phyloP scores from a whole-genome alignment of 1,140 invertebrate species.

The Andricus grossulariae region DNA sequence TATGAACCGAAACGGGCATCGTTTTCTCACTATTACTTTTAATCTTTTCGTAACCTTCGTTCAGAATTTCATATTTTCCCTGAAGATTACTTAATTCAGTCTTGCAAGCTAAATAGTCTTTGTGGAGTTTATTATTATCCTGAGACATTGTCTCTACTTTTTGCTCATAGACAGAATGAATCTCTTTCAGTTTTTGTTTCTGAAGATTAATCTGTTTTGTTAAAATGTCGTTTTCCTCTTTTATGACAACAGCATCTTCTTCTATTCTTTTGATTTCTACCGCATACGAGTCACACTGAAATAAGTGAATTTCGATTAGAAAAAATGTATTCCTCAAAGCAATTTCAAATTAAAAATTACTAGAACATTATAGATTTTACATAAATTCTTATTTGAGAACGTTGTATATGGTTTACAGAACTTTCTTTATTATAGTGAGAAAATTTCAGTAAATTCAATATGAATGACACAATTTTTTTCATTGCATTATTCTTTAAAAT shows the following conservation, averaged over 20 bases:
- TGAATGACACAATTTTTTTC: too few relatives aligned
- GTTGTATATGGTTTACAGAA: too few relatives aligned
- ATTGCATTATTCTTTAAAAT: too few relatives aligned
- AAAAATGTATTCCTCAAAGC: too few relatives aligned
- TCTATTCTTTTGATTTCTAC: slow-evolving; percentile 69
- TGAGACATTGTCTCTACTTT: slow-evolving; percentile 78
- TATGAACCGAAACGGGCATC: slow-evolving; percentile 77
- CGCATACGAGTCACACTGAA: slow-evolving; percentile 65
- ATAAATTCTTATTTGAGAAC: too few relatives aligned
- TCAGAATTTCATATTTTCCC: slow-evolving; percentile 75
- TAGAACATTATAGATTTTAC: too few relatives aligned
- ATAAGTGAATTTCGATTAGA: slow-evolving; percentile 28
- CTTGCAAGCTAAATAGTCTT: slow-evolving; percentile 75
- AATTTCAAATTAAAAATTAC: too few relatives aligned
- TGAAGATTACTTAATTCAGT: slow-evolving; percentile 77
- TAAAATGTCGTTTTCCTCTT: slow-evolving; percentile 79
- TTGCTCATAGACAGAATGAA: slow-evolving; percentile 78
- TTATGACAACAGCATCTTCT: slow-evolving; percentile 77
- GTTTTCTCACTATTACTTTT: slow-evolving; percentile 75
- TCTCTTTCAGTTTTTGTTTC: slow-evolving; percentile 79
- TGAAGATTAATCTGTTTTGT: slow-evolving; percentile 72
- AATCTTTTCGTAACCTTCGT: slow-evolving; percentile 76
- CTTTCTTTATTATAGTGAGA: too few relatives aligned
- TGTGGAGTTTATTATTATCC: slow-evolving; percentile 78
- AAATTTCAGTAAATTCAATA: too few relatives aligned